phyloP scores from a whole-genome alignment of 2,797 vertebrate species.

The Zalophus californianus region DNA sequence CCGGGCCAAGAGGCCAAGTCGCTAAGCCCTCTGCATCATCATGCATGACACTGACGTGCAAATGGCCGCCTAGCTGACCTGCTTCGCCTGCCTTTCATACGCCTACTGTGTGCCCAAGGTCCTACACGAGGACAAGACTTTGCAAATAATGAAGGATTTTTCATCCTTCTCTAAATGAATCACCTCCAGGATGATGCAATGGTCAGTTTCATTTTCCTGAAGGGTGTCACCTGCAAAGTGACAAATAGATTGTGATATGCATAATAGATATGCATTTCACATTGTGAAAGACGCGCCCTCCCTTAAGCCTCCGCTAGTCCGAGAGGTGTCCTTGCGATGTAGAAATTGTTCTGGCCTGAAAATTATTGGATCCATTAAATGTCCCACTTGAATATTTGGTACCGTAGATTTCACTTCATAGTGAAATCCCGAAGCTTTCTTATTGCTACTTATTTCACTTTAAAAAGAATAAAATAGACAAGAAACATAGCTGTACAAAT shows the following conservation, averaged over 20 bases:
- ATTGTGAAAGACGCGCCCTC: rapidly evolving
- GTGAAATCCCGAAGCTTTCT: not conserved
- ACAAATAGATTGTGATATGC: rapidly evolving
- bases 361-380: not conserved
- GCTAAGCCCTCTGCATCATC: rapidly evolving
- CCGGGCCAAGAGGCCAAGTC: rapidly evolving
- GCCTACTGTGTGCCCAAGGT: rapidly evolving
- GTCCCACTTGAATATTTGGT: not conserved
- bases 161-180: rapidly evolving
- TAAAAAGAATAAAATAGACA: slow-evolving; percentile 40
- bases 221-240: not conserved
- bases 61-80: rapidly evolving
- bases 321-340: rapidly evolving
- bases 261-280: rapidly evolving
- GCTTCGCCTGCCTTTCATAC: rapidly evolving
- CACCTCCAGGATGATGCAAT: rapidly evolving
- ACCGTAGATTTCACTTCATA: not conserved
- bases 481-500: slow-evolving; percentile 39
- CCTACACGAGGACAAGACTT: rapidly evolving
- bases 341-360: rapidly evolving
- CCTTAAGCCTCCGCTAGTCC: rapidly evolving
- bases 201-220: not conserved
- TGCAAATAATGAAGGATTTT: rapidly evolving
- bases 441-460: slow-evolving; percentile 23
- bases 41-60: rapidly evolving